Evolutionary conservation across 2,888 invertebrate genomes (phyloP), one percentile per base, ranked within the genome.

Genomic region (Nephrotoma appendiculata): DNA sequence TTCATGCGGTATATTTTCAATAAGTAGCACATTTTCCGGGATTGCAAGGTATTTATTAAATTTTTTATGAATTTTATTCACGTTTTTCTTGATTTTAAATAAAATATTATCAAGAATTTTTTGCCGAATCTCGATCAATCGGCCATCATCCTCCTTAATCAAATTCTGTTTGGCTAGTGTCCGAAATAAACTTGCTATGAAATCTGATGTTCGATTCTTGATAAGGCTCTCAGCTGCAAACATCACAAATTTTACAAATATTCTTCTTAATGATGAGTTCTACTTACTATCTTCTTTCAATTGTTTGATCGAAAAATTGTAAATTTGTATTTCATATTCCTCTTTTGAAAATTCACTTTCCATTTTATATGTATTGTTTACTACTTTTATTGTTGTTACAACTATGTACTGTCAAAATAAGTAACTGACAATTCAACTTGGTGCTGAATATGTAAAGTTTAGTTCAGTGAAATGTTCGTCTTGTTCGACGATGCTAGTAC

Each of bases 1-100:
- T n/a, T 89, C 88, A 45, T 90, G 88, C 6, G 89, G 89, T 19
- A 89, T 88, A 85, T 91, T 90, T 5, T 89, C 89, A 0, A 89
- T 88, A 6, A 90, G 88, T 5, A 91, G 87, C 5, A 91, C 89
- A 89, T 91, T 89, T 2, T 89, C 88, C 0, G 91, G 91, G 43
- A 91, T 89, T 0, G 88, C 88, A 86, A 91, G 91, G 86, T 89
- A 88, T 12, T 88, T 88, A 19, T 88, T 88, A 87, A 91, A 90
- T 42, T 90, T 84, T 4, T 88, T 86, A 3, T 89, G 87, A 1
- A 90, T 87, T 0, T 15, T 31, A 9, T 88, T 85, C 0, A 91
- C 87, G 5, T 88, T 89, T 2, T 86, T 41, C 5, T 88, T 87
- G 15, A 52, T 15, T 5, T 52, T 86, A 52, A 9, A 6, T 2